Percentiles rank a stretch among this genome's conserved stretches.
These are phyloP conservation scores for Lateolabrax maculatus DNA, from an alignment of 2,797 vertebrate species.

Conservation along the genomic window DNA sequence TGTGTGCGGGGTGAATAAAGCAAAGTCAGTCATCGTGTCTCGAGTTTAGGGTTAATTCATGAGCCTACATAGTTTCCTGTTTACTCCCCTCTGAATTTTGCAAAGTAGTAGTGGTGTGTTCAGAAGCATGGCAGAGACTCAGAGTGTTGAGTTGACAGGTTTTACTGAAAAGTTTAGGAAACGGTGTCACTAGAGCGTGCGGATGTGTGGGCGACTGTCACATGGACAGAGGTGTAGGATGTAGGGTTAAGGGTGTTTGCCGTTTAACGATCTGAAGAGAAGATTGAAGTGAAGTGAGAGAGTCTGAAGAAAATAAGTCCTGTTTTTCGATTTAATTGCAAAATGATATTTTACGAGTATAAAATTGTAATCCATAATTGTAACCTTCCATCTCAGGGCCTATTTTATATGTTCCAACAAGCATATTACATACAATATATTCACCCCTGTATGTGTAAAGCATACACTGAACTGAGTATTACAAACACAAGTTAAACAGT, in stretches of 20 bases:
- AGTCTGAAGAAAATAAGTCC: background rate
- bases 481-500: background rate
- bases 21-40: constrained; percentile 20
- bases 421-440: background rate
- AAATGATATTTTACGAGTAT: background rate
- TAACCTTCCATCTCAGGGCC: background rate
- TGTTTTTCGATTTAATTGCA: no score
- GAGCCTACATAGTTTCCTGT: constrained; percentile 40
- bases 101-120: constrained; percentile 2
- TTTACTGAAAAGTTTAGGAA: constrained; percentile 36
- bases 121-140: background rate
- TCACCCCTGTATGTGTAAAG: background rate
- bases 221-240: background rate
- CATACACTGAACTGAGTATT: background rate
- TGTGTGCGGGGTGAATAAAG: constrained; percentile 12
- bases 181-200: constrained; percentile 37
- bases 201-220: constrained; percentile 18
- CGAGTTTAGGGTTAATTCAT: constrained; percentile 34
- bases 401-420: constrained; percentile 1
- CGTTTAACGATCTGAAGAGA: constrained; percentile 27
- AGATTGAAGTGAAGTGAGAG: constrained; percentile 4
- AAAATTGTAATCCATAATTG: background rate
- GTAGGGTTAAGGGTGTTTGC: background rate
- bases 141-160: constrained; percentile 33
- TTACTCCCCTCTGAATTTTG: constrained; percentile 28